phyloP scores from a whole-genome alignment of 2,797 vertebrate species.

The Hipposideros larvatus region DNA sequence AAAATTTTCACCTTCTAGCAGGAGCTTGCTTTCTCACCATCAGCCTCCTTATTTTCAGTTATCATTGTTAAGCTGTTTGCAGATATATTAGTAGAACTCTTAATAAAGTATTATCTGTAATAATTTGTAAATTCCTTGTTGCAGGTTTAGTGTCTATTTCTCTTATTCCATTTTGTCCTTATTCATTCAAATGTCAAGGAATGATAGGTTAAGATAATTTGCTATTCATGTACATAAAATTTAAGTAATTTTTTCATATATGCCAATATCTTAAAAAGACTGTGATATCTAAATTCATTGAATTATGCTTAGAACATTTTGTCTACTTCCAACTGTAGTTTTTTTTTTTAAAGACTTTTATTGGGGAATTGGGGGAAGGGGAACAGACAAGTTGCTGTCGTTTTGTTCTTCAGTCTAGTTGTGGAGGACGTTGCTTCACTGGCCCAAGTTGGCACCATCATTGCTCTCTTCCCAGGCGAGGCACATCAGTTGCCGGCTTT shows the following conservation, averaged over 20 bases:
- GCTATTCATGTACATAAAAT: not conserved
- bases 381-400: too few relatives aligned
- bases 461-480: too few relatives aligned
- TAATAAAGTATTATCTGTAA: not conserved
- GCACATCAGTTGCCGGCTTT: too few relatives aligned
- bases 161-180: not conserved
- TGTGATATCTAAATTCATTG: not conserved
- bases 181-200: not conserved
- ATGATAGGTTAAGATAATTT: not conserved
- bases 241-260: not conserved
- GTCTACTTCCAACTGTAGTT: not conserved
- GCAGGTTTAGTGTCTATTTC: not conserved
- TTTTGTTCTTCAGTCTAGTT: too few relatives aligned
- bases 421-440: too few relatives aligned
- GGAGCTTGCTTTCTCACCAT: not conserved
- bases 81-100: not conserved
- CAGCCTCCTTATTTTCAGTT: not conserved
- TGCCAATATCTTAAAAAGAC: not conserved
- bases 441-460: too few relatives aligned
- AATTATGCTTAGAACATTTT: constrained; percentile 30
- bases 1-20: not conserved
- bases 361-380: too few relatives aligned
- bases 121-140: constrained; percentile 38
- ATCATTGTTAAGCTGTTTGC: not conserved
- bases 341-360: not conserved